These are phyloP conservation scores for Regulus satrapa DNA, from an alignment of 2,113 vertebrate genomes.

Conservation along the genomic window DNA sequence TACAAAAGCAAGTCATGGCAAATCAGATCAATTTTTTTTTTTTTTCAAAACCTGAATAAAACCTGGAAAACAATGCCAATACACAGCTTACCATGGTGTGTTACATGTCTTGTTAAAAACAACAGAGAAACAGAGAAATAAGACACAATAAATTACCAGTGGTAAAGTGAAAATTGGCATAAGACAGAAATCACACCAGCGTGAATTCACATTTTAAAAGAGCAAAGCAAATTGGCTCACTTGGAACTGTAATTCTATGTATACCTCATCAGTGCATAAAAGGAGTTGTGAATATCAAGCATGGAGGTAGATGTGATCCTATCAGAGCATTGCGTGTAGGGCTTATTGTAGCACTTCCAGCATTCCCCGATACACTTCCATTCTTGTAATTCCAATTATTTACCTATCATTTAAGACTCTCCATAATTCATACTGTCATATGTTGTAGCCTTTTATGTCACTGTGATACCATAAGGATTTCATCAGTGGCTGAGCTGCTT, in stretches of 20 bases:
- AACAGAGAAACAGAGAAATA: neutral
- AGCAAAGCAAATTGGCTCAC: neutral
- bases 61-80: neutral
- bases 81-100: neutral
- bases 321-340: neutral
- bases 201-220: neutral
- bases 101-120: neutral
- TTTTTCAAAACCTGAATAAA: neutral
- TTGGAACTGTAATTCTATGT: neutral
- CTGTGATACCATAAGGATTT: constrained; percentile 16
- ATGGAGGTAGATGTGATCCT: neutral
- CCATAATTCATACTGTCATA: neutral
- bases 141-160: neutral
- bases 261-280: neutral
- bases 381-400: constrained; percentile 24
- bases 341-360: neutral
- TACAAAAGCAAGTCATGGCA: neutral
- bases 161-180: neutral
- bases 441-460: constrained; percentile 30
- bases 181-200: neutral
- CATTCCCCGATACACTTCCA: constrained; percentile 1
- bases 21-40: too few species aligned
- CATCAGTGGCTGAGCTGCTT: constrained; percentile 40
- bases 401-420: neutral
- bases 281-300: neutral